phyloP scores from a whole-genome alignment of 2,113 vertebrate species.

The Thalassarche chlororhynchos region DNA sequence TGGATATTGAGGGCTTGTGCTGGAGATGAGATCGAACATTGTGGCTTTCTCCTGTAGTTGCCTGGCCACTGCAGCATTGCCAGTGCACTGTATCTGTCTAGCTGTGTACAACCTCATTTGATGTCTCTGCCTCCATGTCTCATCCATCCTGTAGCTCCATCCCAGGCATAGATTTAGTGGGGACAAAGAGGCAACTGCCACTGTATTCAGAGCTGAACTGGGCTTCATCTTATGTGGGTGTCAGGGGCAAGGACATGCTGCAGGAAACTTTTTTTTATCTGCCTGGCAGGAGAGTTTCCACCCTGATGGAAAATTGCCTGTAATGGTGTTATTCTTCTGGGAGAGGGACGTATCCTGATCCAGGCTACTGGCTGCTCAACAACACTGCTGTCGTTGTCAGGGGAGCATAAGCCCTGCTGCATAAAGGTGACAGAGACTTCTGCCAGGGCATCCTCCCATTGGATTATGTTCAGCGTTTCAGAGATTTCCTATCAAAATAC shows the following conservation, averaged over 20 bases:
- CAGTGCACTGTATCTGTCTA: neutral
- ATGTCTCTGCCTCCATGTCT: neutral
- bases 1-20: neutral
- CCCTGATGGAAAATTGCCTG: neutral
- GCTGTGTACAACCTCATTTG: neutral
- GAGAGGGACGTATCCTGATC: neutral
- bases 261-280: neutral
- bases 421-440: neutral
- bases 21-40: neutral
- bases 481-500: neutral
- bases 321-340: neutral
- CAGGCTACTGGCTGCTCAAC: neutral
- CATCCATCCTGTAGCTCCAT: neutral
- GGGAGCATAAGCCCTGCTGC: neutral
- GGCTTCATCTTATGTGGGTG: accelerated
- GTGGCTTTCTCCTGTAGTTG: neutral
- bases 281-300: neutral
- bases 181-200: neutral
- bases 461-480: neutral
- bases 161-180: neutral
- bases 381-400: neutral
- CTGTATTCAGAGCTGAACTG: neutral
- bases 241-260: neutral
- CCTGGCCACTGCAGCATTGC: neutral
- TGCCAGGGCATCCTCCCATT: neutral